A percentile compares a stretch with the other conserved stretches of the same genome.
Conservation (phyloP, 2,888 invertebrate genomes). For the Sminthurides aquaticus region DNA sequence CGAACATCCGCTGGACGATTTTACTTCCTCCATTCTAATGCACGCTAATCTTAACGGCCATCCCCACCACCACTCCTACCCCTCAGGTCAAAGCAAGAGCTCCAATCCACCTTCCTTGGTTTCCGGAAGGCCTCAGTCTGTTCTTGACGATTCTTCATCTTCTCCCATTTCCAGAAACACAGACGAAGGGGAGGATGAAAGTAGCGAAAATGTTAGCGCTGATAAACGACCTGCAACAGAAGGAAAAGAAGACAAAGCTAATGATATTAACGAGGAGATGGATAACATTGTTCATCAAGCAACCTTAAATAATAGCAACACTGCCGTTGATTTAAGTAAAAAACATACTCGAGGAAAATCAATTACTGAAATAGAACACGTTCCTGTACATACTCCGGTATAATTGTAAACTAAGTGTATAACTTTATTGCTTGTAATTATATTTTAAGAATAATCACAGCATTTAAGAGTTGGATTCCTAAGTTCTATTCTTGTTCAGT, state of each 20-base stretch:
- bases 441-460: too few relatives aligned
- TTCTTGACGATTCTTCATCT: background rate
- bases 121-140: conserved; percentile 4
- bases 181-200: conserved; percentile 3
- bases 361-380: conserved; percentile 65
- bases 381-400: conserved; percentile 45
- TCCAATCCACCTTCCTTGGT: background rate
- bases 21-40: conserved; percentile 18
- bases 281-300: background rate
- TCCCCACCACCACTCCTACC: background rate
- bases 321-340: conserved; percentile 50
- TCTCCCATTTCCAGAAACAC: background rate
- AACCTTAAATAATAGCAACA: conserved; percentile 45
- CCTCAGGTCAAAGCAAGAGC: background rate
- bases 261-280: background rate
- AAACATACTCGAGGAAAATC: conserved; percentile 62
- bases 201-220: conserved; percentile 3
- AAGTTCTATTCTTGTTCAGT: too few relatives aligned
- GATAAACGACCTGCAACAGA: background rate
- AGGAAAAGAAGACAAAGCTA: conserved; percentile 5
- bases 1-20: conserved; percentile 19
- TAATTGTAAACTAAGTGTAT: conserved; percentile 10
- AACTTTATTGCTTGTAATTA: too few relatives aligned
- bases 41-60: conserved; percentile 7
- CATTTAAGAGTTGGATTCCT: too few relatives aligned